Conservation (phyloP, 2,888 invertebrate species). For the Harpalus rubripes region DNA sequence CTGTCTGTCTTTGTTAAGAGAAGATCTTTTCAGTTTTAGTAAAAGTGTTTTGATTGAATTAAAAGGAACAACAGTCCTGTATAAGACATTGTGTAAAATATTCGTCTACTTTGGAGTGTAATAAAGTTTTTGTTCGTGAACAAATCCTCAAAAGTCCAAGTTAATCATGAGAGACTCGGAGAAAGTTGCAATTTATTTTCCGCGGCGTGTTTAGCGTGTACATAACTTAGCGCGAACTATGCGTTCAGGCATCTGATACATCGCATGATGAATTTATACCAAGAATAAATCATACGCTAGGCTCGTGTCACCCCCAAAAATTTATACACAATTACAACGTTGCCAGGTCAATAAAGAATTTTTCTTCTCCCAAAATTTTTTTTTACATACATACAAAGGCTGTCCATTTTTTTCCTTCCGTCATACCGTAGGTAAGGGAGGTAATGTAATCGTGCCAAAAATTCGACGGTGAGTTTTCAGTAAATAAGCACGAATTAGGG, state of each 20-base stretch:
- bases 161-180: slow-evolving; percentile 51
- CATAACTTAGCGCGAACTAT: slow-evolving; percentile 64
- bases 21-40: not conserved
- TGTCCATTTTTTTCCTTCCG: too few relatives aligned
- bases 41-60: slow-evolving; percentile 38
- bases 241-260: slow-evolving; percentile 65
- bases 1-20: too few relatives aligned
- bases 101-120: slow-evolving; percentile 48
- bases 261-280: slow-evolving; percentile 65
- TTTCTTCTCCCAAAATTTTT: too few relatives aligned
- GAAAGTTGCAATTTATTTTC: slow-evolving; percentile 60
- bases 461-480: too few relatives aligned
- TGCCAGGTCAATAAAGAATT: slow-evolving; percentile 28
- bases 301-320: slow-evolving; percentile 41
- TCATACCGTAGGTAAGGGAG: too few relatives aligned
- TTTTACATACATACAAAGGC: too few relatives aligned
- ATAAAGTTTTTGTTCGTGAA: slow-evolving; percentile 60
- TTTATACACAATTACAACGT: slow-evolving; percentile 58
- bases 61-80: slow-evolving; percentile 40
- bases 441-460: too few relatives aligned
- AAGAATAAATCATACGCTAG: slow-evolving; percentile 48
- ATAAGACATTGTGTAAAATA: slow-evolving; percentile 59
- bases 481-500: too few relatives aligned
- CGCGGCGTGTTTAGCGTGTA: slow-evolving; percentile 47
- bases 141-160: slow-evolving; percentile 62